Evolutionary conservation across 2,888 invertebrate species (phyloP), one percentile per base, ranked within the genome.

Genomic region (Sisyra nigra): DNA sequence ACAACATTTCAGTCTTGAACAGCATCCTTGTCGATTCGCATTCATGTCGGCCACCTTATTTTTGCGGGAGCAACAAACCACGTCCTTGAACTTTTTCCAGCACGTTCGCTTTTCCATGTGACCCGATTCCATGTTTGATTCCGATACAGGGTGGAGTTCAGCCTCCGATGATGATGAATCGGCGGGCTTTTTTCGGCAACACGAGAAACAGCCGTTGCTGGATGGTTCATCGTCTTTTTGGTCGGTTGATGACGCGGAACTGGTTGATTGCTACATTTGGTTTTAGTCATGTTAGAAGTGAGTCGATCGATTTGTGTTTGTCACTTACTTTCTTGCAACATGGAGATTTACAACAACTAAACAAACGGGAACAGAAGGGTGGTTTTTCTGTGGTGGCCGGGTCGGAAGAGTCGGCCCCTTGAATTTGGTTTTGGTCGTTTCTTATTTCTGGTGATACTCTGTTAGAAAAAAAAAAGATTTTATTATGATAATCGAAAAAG

Each of bases 41-140:
- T 36, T 38, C 32, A 13, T 49, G 50, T 19, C 57, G 54, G 47
- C 54, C 59, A 47, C 59, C 65, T 67, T 67, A 11, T 63, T 65
- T 53, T 53, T 55, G 47, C 60, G 61, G 45, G 61, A 63, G 10
- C 51, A 47, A 29, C 50, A 48, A 2, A 44, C 18, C 29, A 15
- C 15, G 33, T 44, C 34, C 30, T 41, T 36, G 18, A 41, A 17
- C 30, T 38, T 44, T 38, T 34, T 35, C 40, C 44, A 36, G 36
- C 43, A 18, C 6, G 32, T 11, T 59, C 62, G 39, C 52, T 53
- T 11, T 63, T 62, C 44, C 19, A 15, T 15, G 9, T 35, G 35
- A 15, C 32, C 32, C 13, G n/a, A 13, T 13, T 29, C 30, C 11
- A 19, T 30, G 29, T 31, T 10, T 6, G 31, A 30, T 11, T 32